These are phyloP conservation scores for Epinotia bilunana DNA, from an alignment of 2,888 invertebrate species.

Conservation along the genomic window DNA sequence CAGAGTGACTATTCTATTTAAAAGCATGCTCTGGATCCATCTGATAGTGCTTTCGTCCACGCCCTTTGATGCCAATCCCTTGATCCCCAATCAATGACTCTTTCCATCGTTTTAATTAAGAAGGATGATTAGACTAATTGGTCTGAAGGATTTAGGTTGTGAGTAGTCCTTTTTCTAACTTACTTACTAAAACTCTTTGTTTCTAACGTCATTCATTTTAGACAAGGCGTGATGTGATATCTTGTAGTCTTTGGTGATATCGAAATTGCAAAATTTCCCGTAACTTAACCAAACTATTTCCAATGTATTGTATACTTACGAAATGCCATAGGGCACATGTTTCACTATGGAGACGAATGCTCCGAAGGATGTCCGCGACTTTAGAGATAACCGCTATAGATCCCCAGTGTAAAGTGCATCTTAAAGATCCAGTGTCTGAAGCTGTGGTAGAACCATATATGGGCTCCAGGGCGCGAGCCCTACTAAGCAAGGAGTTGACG, in stretches of 20 bases:
- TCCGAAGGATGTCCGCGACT: background rate
- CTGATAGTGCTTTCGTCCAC: too few species aligned
- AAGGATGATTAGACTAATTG: too few species aligned
- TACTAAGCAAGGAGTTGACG: background rate
- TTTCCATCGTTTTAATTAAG: too few species aligned
- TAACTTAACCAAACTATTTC: background rate
- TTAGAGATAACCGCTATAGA: background rate
- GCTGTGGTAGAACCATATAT: conserved; percentile 4
- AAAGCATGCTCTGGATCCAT: too few species aligned
- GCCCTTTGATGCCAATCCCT: too few species aligned
- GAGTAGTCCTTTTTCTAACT: too few species aligned
- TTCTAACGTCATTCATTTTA: background rate
- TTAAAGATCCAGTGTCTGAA: background rate
- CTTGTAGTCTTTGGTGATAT: too few species aligned
- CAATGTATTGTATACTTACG: background rate
- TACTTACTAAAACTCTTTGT: too few species aligned
- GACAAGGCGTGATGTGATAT: background rate
- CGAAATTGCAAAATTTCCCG: background rate
- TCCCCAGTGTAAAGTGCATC: background rate
- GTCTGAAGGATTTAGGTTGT: too few species aligned
- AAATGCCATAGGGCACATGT: conserved; percentile 31
- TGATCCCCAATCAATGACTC: too few species aligned
- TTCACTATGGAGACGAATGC: conserved; percentile 33
- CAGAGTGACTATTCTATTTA: too few species aligned
- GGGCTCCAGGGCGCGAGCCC: background rate